These are phyloP conservation scores for Drosophila pseudotalamancana DNA, from an alignment of 2,888 invertebrate species.

Conservation along the genomic window DNA sequence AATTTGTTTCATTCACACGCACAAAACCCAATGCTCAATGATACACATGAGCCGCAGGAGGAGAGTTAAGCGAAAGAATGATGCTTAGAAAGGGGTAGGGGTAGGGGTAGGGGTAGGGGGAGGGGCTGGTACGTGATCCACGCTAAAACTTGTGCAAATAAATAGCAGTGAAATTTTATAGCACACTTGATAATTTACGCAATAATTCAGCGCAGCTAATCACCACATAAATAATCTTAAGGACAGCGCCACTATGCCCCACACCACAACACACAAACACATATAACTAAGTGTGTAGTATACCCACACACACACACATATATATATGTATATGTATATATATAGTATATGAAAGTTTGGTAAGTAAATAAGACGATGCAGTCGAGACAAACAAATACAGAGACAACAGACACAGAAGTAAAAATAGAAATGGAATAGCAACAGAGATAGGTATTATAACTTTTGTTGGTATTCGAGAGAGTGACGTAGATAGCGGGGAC, in stretches of 20 bases:
- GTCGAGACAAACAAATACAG: conserved; percentile 35
- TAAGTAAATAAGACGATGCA: conserved; percentile 27
- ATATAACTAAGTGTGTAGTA: conserved; percentile 5
- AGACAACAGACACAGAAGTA: conserved; percentile 5
- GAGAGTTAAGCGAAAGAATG: too few species aligned
- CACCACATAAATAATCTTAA: conserved; percentile 82
- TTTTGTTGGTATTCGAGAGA: neutral
- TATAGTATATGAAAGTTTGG: too few species aligned
- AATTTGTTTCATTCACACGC: conserved; percentile 63
- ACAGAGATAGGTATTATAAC: conserved; percentile 2
- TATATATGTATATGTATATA: conserved; percentile 2
- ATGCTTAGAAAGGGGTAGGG: too few species aligned
- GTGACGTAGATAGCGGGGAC: conserved; percentile 20
- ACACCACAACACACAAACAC: conserved; percentile 8
- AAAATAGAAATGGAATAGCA: conserved; percentile 4
- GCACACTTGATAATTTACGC: conserved; percentile 81
- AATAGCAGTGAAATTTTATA: conserved; percentile 77
- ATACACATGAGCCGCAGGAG: conserved; percentile 57
- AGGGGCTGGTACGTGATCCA: conserved; percentile 39
- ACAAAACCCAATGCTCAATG: conserved; percentile 38
- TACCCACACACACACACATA: too few species aligned
- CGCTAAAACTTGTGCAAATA: conserved; percentile 65
- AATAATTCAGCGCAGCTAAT: conserved; percentile 82
- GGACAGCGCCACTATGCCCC: conserved; percentile 43
- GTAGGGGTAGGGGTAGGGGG: neutral